Percentiles rank a stretch among this genome's conserved stretches.
Evolutionary conservation across 2,888 invertebrate species (phyloP).

Genomic region (Eristalis tenax): DNA sequence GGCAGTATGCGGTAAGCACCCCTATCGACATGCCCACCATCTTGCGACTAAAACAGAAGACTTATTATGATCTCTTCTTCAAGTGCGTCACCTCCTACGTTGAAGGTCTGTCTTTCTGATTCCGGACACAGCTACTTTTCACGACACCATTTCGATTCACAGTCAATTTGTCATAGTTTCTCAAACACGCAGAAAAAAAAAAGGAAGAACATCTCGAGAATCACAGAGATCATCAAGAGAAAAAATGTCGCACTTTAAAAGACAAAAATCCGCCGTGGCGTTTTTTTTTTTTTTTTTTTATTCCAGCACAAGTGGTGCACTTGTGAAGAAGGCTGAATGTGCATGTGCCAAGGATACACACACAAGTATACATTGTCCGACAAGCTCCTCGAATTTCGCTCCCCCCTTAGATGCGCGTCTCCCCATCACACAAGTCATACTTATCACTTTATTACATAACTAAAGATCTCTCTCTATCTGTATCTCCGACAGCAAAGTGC

Average conservation of each 20-base stretch:
- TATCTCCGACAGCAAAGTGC: not conserved
- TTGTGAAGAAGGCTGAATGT: not conserved
- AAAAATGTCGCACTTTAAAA: not conserved
- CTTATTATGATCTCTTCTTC: too few species aligned
- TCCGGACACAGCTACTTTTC: too few species aligned
- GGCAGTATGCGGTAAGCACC: too few species aligned
- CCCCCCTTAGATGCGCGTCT: not conserved
- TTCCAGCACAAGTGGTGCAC: not conserved
- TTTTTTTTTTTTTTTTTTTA: not conserved
- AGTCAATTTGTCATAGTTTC: too few species aligned
- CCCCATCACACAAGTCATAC: slow-evolving; percentile 1
- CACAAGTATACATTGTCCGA: not conserved
- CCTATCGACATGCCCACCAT: too few species aligned
- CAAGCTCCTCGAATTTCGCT: not conserved
- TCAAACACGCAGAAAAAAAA: not conserved
- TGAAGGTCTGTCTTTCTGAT: too few species aligned
- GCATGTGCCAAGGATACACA: not conserved
- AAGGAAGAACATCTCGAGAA: not conserved
- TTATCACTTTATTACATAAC: slow-evolving; percentile 1
- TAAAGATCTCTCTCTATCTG: not conserved
- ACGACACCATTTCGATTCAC: too few species aligned
- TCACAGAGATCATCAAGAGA: not conserved
- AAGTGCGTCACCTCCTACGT: too few species aligned
- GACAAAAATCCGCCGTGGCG: not conserved
- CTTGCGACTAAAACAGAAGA: too few species aligned